Evolutionary conservation across 2,888 invertebrate species (phyloP).

Genomic region (Boloria selene): DNA sequence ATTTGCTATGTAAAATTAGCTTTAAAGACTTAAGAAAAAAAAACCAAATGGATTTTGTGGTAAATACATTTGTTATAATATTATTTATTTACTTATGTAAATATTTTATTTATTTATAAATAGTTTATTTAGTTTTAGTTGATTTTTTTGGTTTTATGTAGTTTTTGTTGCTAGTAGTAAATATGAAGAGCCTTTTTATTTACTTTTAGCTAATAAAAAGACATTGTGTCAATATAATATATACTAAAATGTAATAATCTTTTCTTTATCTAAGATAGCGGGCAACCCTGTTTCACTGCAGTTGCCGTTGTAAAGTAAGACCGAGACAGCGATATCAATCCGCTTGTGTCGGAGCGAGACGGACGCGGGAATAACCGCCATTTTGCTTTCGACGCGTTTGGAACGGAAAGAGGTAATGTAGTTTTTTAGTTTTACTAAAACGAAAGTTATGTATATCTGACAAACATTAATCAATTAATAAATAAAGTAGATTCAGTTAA

Average conservation of each 20-base stretch:
- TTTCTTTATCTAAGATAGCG: slow-evolving; percentile 7
- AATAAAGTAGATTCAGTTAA: not conserved
- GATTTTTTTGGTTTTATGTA: no score
- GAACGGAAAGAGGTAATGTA: slow-evolving; percentile 35
- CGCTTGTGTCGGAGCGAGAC: slow-evolving; percentile 26
- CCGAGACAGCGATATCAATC: slow-evolving; percentile 24
- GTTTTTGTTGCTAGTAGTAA: no score
- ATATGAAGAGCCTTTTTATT: no score
- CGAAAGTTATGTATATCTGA: slow-evolving; percentile 32
- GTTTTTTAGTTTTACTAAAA: slow-evolving; percentile 39
- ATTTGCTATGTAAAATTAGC: not conserved
- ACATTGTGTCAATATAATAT: no score
- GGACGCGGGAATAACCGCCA: slow-evolving; percentile 33
- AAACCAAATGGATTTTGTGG: no score
- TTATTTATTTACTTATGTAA: no score
- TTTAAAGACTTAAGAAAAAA: no score
- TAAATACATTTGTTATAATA: no score
- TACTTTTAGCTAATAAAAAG: no score
- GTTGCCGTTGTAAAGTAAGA: slow-evolving; percentile 31
- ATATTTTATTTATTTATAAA: no score
- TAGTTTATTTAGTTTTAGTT: no score
- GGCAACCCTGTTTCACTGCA: slow-evolving; percentile 32
- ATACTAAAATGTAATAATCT: no score
- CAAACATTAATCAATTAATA: slow-evolving; percentile 15
- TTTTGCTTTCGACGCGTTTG: slow-evolving; percentile 33